These are phyloP conservation scores for Antheraea yamamai DNA, from an alignment of 2,888 invertebrate species.

Conservation along the genomic window DNA sequence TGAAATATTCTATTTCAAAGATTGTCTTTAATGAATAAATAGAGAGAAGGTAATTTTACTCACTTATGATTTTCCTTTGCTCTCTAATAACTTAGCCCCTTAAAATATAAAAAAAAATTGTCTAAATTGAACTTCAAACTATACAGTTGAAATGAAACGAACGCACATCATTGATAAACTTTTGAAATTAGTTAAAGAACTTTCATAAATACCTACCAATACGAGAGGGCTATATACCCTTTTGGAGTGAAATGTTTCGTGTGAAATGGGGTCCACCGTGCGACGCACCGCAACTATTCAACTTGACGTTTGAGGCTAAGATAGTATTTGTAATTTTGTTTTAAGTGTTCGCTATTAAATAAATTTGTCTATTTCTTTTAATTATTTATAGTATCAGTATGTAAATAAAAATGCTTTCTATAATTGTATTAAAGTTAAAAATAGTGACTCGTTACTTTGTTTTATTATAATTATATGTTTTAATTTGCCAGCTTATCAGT, in stretches of 20 bases:
- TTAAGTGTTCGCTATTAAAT: slow-evolving; percentile 1
- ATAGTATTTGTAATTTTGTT: slow-evolving; percentile 16
- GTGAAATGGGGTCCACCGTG: slow-evolving; percentile 37
- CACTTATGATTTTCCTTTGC: background rate
- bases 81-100: background rate
- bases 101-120: too few species aligned
- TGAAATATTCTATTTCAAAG: slow-evolving; percentile 7
- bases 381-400: background rate
- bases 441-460: background rate
- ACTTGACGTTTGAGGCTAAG: slow-evolving; percentile 14
- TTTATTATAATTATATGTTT: background rate
- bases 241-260: slow-evolving; percentile 31
- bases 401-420: background rate
- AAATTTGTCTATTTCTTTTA: background rate
- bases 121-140: too few species aligned
- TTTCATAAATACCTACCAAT: slow-evolving; percentile 30
- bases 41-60: background rate
- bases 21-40: background rate
- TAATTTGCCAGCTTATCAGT: background rate
- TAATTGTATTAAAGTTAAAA: background rate
- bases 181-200: slow-evolving; percentile 51
- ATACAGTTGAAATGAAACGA: background rate
- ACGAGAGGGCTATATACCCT: slow-evolving; percentile 31
- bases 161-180: slow-evolving; percentile 44
- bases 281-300: slow-evolving; percentile 8